Conservation (phyloP, 2,888 invertebrate genomes). For the Chorisops tibialis region DNA sequence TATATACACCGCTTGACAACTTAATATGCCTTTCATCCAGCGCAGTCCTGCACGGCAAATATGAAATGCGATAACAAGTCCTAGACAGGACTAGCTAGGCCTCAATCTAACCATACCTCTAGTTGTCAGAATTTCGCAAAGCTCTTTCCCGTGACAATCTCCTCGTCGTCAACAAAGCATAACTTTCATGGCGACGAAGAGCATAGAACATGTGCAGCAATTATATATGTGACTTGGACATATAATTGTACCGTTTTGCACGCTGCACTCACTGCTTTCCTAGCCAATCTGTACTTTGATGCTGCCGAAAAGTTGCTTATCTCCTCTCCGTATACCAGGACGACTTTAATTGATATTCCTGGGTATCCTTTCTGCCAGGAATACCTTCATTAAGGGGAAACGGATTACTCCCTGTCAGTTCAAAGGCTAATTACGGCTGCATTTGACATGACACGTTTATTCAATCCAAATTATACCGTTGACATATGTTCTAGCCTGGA, state of each 20-base stretch:
- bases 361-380: conserved; percentile 28
- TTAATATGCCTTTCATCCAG: conserved; percentile 16
- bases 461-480: conserved; percentile 33
- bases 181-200: neutral
- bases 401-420: conserved; percentile 31
- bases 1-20: conserved; percentile 2
- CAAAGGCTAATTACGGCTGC: conserved; percentile 35
- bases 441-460: conserved; percentile 34
- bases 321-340: too few relatives aligned
- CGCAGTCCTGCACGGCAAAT: neutral
- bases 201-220: neutral
- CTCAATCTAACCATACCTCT: conserved; percentile 9
- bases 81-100: neutral
- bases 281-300: neutral
- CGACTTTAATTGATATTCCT: conserved; percentile 31
- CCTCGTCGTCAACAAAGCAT: conserved; percentile 1
- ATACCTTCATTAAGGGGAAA: conserved; percentile 33
- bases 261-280: neutral
- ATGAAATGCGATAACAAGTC: conserved; percentile 8
- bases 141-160: neutral
- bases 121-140: conserved; percentile 8
- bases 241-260: neutral
- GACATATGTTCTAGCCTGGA: conserved; percentile 28
- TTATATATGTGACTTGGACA: too few relatives aligned
- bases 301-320: neutral